Evolutionary conservation across 2,113 vertebrate genomes (phyloP), one percentile per base, ranked within the genome.

Genomic region (Alexandromys fortis): DNA sequence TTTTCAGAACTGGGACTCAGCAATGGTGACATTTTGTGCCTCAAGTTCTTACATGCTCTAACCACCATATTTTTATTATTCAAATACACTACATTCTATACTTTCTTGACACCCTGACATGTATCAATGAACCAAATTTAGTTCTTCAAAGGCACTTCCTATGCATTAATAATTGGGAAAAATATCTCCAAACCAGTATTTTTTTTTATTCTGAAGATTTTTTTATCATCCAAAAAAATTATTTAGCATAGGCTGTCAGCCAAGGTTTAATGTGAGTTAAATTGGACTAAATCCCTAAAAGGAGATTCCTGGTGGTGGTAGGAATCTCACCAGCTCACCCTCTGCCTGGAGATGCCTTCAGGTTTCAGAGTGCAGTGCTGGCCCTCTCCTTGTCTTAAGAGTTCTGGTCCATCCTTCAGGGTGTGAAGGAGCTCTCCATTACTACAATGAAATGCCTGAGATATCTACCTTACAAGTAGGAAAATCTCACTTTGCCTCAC

Each of bases 11-110:
- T 16, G 7, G 24, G 19, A 55, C 22, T 72, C 42, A 42, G 30
- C 5, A 65, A 21, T 21, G 14, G 16, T 85, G 70, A 52, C 30
- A 35, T 78, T 85, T 72, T 72, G 21, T 82, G 21, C 42, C 12
- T 79, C 72, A 58, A 4, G 7, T 24, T 85, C 68, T 77, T 93
- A 77, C 21, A 76, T 95, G 86, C 87, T 93, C 90, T 93, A 42
- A 67, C 47, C 33, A 47, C 26, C 38, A 19, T 72, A 73, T 42
- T 81, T 38, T 77, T 72, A 21, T 28, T 47, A 33, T 8, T 9
- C 22, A 68, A 68, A 87, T 22, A n/a, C 12, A 38, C 17, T 21
- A 65, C 14, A 90, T 94, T 82, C 82, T 49, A n/a, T n/a, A 30
- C 22, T 65, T 4, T 65, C n/a, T 85, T 78, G 63, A 67, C 9